These are phyloP conservation scores for Danio tinwini DNA, from an alignment of 2,797 vertebrate genomes.

Conservation along the genomic window DNA sequence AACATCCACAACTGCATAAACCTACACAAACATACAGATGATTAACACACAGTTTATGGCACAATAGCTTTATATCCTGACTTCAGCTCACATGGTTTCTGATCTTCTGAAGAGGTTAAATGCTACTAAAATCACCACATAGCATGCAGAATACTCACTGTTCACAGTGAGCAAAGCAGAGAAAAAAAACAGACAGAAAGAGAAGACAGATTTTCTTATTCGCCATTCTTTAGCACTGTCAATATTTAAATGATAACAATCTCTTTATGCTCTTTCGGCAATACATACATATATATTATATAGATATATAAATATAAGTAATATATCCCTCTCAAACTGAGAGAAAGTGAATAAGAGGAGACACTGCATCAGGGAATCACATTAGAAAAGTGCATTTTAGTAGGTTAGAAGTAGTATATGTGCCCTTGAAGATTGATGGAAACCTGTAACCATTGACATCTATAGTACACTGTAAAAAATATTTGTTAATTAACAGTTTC, in stretches of 20 bases:
- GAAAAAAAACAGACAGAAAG: neutral
- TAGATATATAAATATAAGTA: neutral
- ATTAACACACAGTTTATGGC: neutral
- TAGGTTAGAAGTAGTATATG: no score
- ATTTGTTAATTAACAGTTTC: no score
- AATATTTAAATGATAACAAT: neutral
- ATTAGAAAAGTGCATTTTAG: no score
- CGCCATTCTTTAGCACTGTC: neutral
- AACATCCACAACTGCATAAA: neutral
- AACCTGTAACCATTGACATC: no score
- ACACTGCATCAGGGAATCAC: conserved; percentile 14
- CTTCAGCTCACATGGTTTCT: neutral
- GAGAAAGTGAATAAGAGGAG: conserved; percentile 55
- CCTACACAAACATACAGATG: neutral
- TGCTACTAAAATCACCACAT: neutral
- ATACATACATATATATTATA: neutral
- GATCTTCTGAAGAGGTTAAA: neutral
- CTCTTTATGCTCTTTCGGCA: neutral
- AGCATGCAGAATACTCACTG: conserved; percentile 38
- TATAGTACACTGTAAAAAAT: no score
- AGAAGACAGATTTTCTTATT: neutral
- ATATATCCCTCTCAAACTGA: neutral
- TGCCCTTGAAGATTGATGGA: no score
- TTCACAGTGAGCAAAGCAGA: conserved; percentile 20
- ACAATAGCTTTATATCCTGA: neutral